Evolutionary conservation across 2,113 vertebrate species (phyloP), one percentile per base, ranked within the genome.

Genomic region (Marcusenius ussheri): DNA sequence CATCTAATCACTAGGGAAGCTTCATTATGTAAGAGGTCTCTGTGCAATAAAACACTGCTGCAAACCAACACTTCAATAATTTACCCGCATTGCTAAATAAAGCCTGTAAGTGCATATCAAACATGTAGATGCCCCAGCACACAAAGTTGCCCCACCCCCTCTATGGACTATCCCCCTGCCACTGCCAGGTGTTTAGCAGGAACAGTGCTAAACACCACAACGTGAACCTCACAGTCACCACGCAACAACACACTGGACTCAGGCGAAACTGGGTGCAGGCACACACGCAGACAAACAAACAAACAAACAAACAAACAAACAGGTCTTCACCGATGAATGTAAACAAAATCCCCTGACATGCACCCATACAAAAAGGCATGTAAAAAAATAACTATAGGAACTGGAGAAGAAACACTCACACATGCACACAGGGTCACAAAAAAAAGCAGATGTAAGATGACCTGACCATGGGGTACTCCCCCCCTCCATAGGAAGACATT

Each of bases 331-430:
- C 9, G n/a, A 66, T 27, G 62, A 3, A 70, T 51, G 85, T 74
- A 89, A 90, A 90, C 86, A 88, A 90, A 49, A 92, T 89, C 88
- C 91, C 90, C 83, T 21, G 66, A 92, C 50, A 9, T 62, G 7
- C 24, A 3, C 4, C 21, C 56, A n/a, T 62, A 1, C 56, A n/a
- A 9, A 9, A n/a, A 24, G 2, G 56, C 21, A 24, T 58, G 56
- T 2, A 24, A 8, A 24, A 24, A 58, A 58, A 58, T 58, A 24
- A 24, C 19, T 58, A 24, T 24, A 58, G 56, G 56, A 24, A 58
- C 56, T 58, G 56, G 21, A 58, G 56, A 24, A 7, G 56, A n/a
- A 62, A n/a, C 45, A 11, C 91, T 19, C 21, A 89, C 62, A 91
- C 89, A 90, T 89, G 70, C n/a, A 42, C 62, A 90, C 88, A n/a